Conservation (phyloP, 2,113 vertebrate genomes). For the Cheirogaleus medius region DNA sequence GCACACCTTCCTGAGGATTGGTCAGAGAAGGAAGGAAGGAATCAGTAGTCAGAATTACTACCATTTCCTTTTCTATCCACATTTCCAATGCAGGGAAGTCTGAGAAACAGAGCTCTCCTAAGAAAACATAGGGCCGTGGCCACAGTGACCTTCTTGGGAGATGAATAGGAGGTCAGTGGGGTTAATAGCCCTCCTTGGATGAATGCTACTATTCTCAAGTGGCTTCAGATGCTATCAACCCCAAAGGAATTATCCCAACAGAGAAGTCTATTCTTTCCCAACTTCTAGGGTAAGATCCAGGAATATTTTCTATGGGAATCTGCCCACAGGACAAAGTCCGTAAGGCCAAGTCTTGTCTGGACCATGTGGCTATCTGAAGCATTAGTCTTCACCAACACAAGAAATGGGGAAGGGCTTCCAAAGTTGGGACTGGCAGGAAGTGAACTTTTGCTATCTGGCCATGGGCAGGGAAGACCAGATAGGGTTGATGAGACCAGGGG, state of each 20-base stretch:
- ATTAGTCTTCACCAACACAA: not conserved
- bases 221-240: not conserved
- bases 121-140: not conserved
- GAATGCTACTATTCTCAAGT: not conserved
- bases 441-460: not conserved
- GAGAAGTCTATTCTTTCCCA: not conserved
- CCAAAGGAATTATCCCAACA: not conserved
- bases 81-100: not conserved
- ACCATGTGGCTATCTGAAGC: not conserved
- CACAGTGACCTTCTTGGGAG: not conserved
- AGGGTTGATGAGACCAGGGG: rapidly evolving
- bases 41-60: not conserved
- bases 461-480: not conserved
- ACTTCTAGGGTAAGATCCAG: not conserved
- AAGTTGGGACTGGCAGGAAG: not conserved
- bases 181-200: not conserved
- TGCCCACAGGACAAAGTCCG: not conserved
- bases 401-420: not conserved
- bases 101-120: not conserved
- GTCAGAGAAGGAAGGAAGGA: not conserved
- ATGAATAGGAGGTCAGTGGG: not conserved
- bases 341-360: not conserved
- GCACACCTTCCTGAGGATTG: not conserved
- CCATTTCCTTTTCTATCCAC: not conserved
- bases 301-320: not conserved